Evolutionary conservation across 2,888 invertebrate species (phyloP).

Genomic region (Clusia tigrina): DNA sequence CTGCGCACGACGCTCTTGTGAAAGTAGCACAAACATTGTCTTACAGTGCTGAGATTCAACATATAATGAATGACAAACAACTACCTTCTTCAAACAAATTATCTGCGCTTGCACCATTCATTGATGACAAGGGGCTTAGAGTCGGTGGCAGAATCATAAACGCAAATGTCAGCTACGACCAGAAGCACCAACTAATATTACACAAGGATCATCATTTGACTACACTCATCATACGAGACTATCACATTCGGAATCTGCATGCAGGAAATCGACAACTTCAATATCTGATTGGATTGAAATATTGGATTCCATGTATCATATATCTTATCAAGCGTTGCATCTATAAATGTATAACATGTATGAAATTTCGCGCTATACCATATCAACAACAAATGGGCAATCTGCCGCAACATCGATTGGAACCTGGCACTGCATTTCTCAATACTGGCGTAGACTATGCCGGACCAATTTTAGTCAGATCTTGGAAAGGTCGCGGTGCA

Average conservation of each 20-base stretch:
- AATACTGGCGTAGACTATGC: constrained; percentile 28
- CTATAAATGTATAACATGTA: constrained; percentile 20
- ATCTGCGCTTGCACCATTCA: constrained; percentile 15
- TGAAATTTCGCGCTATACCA: constrained; percentile 2
- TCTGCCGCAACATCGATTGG: constrained; percentile 12
- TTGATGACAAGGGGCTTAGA: constrained; percentile 9
- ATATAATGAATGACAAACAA: not conserved
- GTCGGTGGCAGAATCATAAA: constrained; percentile 19
- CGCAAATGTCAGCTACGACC: constrained; percentile 6
- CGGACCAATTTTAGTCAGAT: constrained; percentile 26
- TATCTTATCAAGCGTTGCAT: constrained; percentile 16
- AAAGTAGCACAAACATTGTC: not conserved
- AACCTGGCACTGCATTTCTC: constrained; percentile 19
- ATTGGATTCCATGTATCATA: constrained; percentile 15
- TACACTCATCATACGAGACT: constrained; percentile 8
- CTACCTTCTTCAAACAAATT: constrained; percentile 7
- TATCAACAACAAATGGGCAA: constrained; percentile 25
- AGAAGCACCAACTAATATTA: constrained; percentile 15
- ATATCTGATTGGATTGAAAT: constrained; percentile 15
- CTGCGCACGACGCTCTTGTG: constrained; percentile 17
- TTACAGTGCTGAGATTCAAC: not conserved
- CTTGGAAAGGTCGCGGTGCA: constrained; percentile 29
- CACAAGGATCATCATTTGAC: constrained; percentile 13
- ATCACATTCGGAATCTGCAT: constrained; percentile 15
- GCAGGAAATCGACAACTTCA: constrained; percentile 15